These are phyloP conservation scores for Scytalopus superciliaris DNA, from an alignment of 2,113 vertebrate species.

Conservation along the genomic window DNA sequence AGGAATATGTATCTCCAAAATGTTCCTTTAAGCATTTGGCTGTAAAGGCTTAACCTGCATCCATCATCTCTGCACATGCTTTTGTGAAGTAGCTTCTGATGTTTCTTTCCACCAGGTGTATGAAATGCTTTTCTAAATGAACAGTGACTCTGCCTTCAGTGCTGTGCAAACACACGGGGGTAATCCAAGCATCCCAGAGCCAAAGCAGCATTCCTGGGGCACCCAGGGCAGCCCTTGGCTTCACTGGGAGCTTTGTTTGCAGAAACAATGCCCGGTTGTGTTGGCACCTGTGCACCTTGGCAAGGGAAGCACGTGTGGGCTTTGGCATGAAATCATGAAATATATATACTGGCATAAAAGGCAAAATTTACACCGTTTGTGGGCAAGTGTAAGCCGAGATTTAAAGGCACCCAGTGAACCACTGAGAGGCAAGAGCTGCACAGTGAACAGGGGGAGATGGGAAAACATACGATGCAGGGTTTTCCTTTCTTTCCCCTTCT, in stretches of 20 bases:
- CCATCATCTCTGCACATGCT: neutral
- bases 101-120: neutral
- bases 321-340: neutral
- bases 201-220: neutral
- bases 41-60: neutral
- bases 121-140: neutral
- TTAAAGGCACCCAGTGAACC: neutral
- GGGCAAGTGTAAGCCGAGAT: neutral
- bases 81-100: neutral
- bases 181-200: neutral
- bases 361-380: neutral
- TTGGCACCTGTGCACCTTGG: neutral
- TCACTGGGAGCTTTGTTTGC: neutral
- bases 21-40: neutral
- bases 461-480: neutral
- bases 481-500: fast-evolving
- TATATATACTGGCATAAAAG: neutral
- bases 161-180: neutral
- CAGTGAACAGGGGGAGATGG: neutral
- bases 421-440: neutral
- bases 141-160: neutral
- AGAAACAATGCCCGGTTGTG: neutral
- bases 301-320: fast-evolving
- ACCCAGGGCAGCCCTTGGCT: neutral
- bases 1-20: neutral